phyloP scores from a whole-genome alignment of 2,113 vertebrate genomes.

The Rhinolophus sinicus region DNA sequence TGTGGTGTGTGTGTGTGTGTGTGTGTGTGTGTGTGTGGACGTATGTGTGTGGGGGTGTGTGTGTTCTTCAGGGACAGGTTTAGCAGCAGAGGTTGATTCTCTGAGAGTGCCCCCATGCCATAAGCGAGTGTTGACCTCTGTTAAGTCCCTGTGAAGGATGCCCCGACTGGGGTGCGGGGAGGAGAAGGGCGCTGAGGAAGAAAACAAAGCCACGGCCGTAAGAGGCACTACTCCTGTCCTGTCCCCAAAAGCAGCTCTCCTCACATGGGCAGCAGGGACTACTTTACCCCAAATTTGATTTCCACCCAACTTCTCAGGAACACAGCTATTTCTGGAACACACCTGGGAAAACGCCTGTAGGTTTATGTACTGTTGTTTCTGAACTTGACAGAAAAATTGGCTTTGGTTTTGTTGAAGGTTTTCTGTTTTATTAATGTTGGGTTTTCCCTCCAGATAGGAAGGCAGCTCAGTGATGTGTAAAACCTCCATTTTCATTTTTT shows the following conservation, averaged over 20 bases:
- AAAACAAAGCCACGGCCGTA: background rate
- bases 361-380: slow-evolving; percentile 70
- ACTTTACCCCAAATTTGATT: slow-evolving; percentile 40
- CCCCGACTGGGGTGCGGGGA: background rate
- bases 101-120: background rate
- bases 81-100: background rate
- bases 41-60: background rate
- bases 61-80: background rate
- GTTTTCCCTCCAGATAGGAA: slow-evolving; percentile 72
- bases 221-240: background rate
- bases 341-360: slow-evolving; percentile 16
- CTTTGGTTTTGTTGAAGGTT: slow-evolving; percentile 73
- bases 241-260: background rate
- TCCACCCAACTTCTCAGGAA: slow-evolving; percentile 20
- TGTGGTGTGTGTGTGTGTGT: background rate
- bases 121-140: background rate
- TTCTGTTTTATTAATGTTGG: slow-evolving; percentile 76
- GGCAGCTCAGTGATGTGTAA: slow-evolving; percentile 70
- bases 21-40: background rate
- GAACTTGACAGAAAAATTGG: slow-evolving; percentile 64
- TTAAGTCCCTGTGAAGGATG: background rate
- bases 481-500: slow-evolving; percentile 71
- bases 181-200: background rate
- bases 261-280: background rate
- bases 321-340: slow-evolving; percentile 47